Evolutionary conservation across 2,888 invertebrate species (phyloP).

Genomic region (Rotaria socialis): DNA sequence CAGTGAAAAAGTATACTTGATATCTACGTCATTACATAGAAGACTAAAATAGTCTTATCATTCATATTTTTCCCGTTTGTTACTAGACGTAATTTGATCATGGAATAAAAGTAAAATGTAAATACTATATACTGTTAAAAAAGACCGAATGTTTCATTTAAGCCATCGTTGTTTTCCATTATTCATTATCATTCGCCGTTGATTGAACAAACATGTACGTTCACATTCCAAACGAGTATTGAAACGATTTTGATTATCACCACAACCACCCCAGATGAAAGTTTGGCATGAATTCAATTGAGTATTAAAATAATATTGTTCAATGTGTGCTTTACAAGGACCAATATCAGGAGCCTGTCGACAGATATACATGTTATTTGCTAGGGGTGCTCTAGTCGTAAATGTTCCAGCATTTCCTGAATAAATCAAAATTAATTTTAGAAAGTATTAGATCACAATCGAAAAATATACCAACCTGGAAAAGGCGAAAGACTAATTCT

Average conservation of each 20-base stretch:
- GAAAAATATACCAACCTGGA: not conserved
- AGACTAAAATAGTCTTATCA: no score
- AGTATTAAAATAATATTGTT: not conserved
- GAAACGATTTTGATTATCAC: conserved; percentile 14
- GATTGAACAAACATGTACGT: not conserved
- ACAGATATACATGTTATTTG: not conserved
- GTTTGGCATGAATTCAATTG: not conserved
- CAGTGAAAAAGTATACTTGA: no score
- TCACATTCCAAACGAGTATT: not conserved
- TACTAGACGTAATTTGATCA: no score
- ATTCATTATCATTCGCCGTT: not conserved
- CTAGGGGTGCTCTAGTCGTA: not conserved
- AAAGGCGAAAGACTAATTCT: not conserved
- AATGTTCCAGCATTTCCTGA: not conserved
- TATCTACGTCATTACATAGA: no score
- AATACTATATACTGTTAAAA: not conserved
- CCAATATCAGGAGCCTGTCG: not conserved
- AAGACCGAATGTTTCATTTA: not conserved
- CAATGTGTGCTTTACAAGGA: not conserved
- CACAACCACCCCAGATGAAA: conserved; percentile 2
- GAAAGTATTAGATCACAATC: not conserved
- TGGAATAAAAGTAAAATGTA: not conserved
- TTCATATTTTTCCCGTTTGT: no score
- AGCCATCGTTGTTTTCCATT: not conserved
- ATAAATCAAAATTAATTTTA: not conserved